A percentile compares a stretch with the other conserved stretches of the same genome.
Evolutionary conservation across 2,797 vertebrate genomes (phyloP).

Genomic region (Natrix natrix): DNA sequence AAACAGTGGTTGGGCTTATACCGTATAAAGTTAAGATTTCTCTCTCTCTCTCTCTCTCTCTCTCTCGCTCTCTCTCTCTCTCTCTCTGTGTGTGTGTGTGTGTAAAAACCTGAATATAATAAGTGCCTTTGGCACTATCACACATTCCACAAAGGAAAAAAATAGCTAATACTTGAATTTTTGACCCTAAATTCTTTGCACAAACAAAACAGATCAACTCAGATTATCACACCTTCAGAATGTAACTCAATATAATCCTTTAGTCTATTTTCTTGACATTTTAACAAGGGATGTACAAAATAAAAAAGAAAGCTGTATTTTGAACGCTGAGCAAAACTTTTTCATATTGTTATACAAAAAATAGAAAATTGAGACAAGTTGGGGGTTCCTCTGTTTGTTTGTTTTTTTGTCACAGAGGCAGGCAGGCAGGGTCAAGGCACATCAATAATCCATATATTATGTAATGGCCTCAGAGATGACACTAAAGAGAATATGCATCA

Average conservation of each 20-base stretch:
- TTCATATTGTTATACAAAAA: neutral
- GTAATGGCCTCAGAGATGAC: neutral
- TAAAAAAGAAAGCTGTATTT: neutral
- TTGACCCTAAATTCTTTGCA: neutral
- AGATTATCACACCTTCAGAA: neutral
- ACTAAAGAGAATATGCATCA: neutral
- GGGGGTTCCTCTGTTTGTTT: neutral
- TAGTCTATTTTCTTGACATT: neutral
- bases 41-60: too few relatives aligned
- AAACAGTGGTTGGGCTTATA: neutral
- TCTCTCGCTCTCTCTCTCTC: too few relatives aligned
- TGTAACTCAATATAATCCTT: neutral
- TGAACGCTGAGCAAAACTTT: neutral
- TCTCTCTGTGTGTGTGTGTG: too few relatives aligned
- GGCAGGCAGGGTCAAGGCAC: neutral
- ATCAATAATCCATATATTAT: neutral
- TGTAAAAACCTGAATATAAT: neutral
- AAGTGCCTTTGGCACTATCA: neutral
- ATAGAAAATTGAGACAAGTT: neutral
- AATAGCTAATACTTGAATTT: neutral
- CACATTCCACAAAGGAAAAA: neutral
- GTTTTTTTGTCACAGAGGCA: neutral
- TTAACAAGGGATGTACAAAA: neutral
- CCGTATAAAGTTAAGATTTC: neutral
- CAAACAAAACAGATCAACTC: neutral